These are phyloP conservation scores for Thaleichthys pacificus DNA, from an alignment of 2,797 vertebrate genomes.

Conservation along the genomic window DNA sequence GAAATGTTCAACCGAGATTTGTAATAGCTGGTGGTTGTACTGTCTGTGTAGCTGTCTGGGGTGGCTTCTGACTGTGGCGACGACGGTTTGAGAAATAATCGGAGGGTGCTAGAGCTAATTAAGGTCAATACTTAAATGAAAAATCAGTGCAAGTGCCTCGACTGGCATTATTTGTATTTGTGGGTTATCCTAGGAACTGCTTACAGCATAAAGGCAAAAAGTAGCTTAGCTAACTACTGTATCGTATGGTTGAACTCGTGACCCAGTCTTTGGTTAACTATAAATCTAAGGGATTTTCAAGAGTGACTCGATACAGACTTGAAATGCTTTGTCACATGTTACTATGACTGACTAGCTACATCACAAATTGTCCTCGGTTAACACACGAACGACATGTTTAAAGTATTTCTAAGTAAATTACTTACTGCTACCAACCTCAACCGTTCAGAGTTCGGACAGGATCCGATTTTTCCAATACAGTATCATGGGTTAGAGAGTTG, in stretches of 20 bases:
- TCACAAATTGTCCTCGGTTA: not conserved
- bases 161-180: no score
- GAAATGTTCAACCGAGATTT: not conserved
- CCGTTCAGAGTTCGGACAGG: not conserved
- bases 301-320: not conserved
- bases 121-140: no score
- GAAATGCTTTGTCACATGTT: not conserved
- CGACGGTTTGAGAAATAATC: no score
- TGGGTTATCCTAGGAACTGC: no score
- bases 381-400: not conserved
- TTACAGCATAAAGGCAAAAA: no score
- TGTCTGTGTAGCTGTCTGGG: no score
- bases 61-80: no score
- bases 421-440: not conserved
- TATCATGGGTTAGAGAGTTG: slow-evolving; percentile 23
- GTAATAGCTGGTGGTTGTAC: not conserved
- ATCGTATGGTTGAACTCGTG: no score
- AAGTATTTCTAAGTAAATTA: not conserved
- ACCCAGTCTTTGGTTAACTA: not conserved
- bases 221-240: no score
- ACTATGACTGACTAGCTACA: no score
- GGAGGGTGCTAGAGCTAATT: no score
- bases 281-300: not conserved
- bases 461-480: slow-evolving; percentile 4
- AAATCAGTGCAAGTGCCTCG: no score